Base-by-base conservation (phyloP, 2,888 invertebrate species). In the Lomographa bimaculata region DNA sequence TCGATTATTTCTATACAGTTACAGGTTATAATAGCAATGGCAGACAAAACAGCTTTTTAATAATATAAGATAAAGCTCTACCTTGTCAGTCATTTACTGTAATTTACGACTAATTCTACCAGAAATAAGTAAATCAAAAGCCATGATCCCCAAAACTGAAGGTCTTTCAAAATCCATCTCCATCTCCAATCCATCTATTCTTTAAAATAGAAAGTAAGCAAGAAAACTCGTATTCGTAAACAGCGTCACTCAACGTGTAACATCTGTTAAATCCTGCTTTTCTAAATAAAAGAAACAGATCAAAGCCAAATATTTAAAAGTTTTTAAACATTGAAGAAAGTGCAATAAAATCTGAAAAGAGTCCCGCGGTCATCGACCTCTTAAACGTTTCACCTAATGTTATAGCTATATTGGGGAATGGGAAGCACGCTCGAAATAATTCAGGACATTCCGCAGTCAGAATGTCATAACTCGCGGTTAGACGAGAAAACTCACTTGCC, bases 341-440 rank as follows among this genome's bases (percentile, higher is more conserved):
- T 46, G 50, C 54, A 56, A 53, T 47, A 55, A 59, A 55, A 60
- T 52, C 51, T 59, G 54, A 44, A 40, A 55, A 57, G 45, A 48
- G 45, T 43, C 53, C 28, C 71, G 72, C 34, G 75, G 73, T 76
- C 70, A 56, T 60, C 51, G 72, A 63, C 64, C 81, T 45, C 42
- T 37, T 50, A 47, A 35, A 45, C 40, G 48, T 46, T 50, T 48
- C 44, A 39, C 36, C 42, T 53, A 50, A 41, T 30, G 18, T 14
- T 26, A 42, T 9, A 12, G 32, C 42, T 43, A 43, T 36, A 43
- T 43, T 36, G 25, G 36, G 30, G 17, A 27, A 32, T 37, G 42
- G 25, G 26, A 36, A 36, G 26, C 7, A 19, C 23, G 36, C 36
- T 37, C 32, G 32, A 43, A 42, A 42, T 42, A 41, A 36, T 43